phyloP scores from a whole-genome alignment of 2,113 vertebrate genomes.

The Carettochelys insculpta region DNA sequence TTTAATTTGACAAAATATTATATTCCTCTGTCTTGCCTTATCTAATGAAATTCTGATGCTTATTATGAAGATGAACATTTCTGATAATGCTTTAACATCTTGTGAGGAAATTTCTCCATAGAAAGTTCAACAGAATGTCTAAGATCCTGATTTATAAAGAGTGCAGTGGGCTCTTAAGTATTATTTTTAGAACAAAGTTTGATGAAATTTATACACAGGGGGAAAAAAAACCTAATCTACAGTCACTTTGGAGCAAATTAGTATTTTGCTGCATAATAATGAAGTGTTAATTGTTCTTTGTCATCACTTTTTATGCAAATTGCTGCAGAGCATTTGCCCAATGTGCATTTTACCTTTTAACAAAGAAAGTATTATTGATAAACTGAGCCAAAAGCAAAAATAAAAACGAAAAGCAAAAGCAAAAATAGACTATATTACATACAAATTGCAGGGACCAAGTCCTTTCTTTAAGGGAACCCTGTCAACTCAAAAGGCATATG shows the following conservation, averaged over 20 bases:
- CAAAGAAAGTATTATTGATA: slow-evolving; percentile 78
- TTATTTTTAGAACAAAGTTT: slow-evolving; percentile 82
- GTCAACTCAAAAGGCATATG: slow-evolving; percentile 24
- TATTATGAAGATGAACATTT: slow-evolving; percentile 65
- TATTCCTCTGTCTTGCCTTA: slow-evolving; percentile 67
- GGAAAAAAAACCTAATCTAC: slow-evolving; percentile 53
- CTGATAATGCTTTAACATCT: slow-evolving; percentile 53
- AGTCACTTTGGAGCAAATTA: slow-evolving; percentile 80
- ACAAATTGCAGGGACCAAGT: slow-evolving; percentile 65
- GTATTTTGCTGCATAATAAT: slow-evolving; percentile 82
- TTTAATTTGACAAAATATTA: slow-evolving; percentile 73
- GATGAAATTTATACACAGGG: slow-evolving; percentile 75
- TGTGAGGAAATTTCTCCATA: slow-evolving; percentile 43
- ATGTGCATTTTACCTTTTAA: slow-evolving; percentile 80
- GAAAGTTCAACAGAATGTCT: slow-evolving; percentile 64
- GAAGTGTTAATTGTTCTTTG: slow-evolving; percentile 83
- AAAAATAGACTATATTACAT: slow-evolving; percentile 68
- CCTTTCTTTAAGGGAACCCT: slow-evolving; percentile 53
- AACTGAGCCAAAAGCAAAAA: slow-evolving; percentile 75
- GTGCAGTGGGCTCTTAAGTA: slow-evolving; percentile 75
- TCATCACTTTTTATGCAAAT: slow-evolving; percentile 84
- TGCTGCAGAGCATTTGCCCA: slow-evolving; percentile 75
- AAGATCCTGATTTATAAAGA: slow-evolving; percentile 79
- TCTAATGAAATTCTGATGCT: slow-evolving; percentile 59
- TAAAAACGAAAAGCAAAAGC: slow-evolving; percentile 63